Conservation (phyloP, 2,797 vertebrate species). For the Mormyrops attenuatus region DNA sequence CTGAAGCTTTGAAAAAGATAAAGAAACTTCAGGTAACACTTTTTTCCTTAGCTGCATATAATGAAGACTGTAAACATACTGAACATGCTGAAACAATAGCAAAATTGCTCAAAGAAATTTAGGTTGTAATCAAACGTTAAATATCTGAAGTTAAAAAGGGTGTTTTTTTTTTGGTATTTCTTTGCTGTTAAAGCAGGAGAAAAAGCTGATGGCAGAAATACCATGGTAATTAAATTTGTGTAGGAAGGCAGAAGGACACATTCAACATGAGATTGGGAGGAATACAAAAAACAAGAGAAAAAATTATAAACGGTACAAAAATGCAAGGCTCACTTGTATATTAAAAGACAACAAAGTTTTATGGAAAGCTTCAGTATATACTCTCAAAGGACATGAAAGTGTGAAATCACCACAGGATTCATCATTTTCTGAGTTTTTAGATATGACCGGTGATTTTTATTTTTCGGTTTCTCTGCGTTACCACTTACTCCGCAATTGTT, state of each 20-base stretch:
- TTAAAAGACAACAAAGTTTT: not conserved
- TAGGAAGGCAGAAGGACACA: slow-evolving; percentile 2
- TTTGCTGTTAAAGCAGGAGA: not conserved
- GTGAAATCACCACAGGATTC: slow-evolving; percentile 10
- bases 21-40: slow-evolving; percentile 73
- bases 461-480: not conserved
- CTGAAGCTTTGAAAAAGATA: slow-evolving; percentile 73
- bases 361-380: not conserved
- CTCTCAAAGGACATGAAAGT: not conserved
- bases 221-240: slow-evolving; percentile 7
- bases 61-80: not conserved
- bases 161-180: not conserved
- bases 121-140: not conserved
- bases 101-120: not conserved
- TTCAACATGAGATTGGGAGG: not conserved
- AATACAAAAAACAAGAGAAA: not conserved
- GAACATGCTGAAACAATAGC: not conserved
- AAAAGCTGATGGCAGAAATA: slow-evolving; percentile 1
- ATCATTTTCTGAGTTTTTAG: not conserved
- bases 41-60: not conserved
- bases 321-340: not conserved
- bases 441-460: not conserved
- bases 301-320: not conserved
- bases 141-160: not conserved
- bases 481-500: slow-evolving; percentile 1